Percentiles rank a stretch among this genome's conserved stretches.
phyloP scores from a whole-genome alignment of 2,797 vertebrate species.

The Lagorchestes hirsutus region DNA sequence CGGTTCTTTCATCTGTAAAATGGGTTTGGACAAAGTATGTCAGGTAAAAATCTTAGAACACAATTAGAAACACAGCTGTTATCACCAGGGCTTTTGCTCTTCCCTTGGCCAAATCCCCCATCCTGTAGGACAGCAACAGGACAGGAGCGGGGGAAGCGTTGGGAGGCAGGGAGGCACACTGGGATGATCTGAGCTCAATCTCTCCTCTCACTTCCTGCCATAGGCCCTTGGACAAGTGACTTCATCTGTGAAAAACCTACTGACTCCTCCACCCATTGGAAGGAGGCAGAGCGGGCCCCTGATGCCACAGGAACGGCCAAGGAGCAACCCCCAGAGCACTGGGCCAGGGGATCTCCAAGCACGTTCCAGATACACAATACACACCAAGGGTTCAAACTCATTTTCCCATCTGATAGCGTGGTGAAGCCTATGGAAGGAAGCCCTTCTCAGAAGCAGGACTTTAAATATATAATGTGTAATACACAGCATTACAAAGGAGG shows the following conservation, averaged over 20 bases:
- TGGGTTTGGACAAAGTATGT: too few species aligned
- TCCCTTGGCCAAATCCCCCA: too few species aligned
- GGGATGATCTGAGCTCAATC: too few species aligned
- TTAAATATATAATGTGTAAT: background rate
- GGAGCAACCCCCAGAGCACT: background rate
- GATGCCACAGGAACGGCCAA: background rate
- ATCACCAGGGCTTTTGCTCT: too few species aligned
- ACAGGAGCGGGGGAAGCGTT: too few species aligned
- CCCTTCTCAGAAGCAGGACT: background rate
- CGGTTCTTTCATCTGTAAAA: too few species aligned
- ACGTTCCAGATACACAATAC: background rate
- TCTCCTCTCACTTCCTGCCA: too few species aligned
- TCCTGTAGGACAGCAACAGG: too few species aligned
- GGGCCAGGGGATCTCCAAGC: background rate
- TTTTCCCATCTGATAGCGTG: background rate
- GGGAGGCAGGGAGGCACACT: too few species aligned
- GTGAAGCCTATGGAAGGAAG: background rate
- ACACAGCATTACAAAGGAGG: background rate
- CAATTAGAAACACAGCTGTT: too few species aligned
- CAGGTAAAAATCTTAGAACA: too few species aligned
- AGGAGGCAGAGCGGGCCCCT: background rate
- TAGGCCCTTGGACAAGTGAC: too few species aligned
- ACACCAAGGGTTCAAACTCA: background rate
- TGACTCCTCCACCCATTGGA: background rate
- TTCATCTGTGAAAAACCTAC: background rate